Conservation (phyloP, 2,888 invertebrate genomes). For the Acrobeloides nanus region DNA sequence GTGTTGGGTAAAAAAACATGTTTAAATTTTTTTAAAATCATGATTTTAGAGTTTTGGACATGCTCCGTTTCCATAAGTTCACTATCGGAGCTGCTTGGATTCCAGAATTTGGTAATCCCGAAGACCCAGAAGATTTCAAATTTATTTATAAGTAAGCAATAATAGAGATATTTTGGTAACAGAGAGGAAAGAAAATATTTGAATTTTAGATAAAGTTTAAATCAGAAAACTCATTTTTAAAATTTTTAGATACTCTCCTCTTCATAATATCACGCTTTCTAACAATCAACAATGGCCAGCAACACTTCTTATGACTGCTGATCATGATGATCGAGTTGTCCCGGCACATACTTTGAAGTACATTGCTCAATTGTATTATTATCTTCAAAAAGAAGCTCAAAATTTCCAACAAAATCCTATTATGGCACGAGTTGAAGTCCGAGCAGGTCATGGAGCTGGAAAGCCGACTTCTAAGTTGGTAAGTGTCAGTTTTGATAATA, state of each 20-base stretch:
- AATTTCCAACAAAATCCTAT: conserved; percentile 69
- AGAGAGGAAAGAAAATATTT: background rate
- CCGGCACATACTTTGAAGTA: conserved; percentile 93
- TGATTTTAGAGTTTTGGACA: conserved; percentile 76
- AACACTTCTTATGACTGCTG: conserved; percentile 82
- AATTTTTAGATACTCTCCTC: conserved; percentile 68
- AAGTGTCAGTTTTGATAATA: conserved; percentile 77
- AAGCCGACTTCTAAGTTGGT: conserved; percentile 80
- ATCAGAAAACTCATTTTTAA: conserved; percentile 1
- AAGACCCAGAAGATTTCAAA: conserved; percentile 73
- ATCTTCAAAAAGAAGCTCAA: conserved; percentile 32
- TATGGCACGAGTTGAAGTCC: conserved; percentile 80
- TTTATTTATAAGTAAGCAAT: conserved; percentile 64
- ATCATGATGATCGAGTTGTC: conserved; percentile 96
- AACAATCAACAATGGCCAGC: conserved; percentile 72
- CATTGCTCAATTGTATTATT: conserved; percentile 79
- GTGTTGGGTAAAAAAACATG: conserved; percentile 72
- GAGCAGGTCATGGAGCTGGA: conserved; percentile 92
- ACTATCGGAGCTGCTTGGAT: conserved; percentile 94
- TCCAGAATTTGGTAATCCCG: conserved; percentile 87
- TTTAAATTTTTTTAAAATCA: conserved; percentile 4
- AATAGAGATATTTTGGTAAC: conserved; percentile 53
- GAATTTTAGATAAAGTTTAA: conserved; percentile 9
- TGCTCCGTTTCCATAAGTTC: conserved; percentile 93
- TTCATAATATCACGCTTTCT: conserved; percentile 73